phyloP scores from a whole-genome alignment of 2,797 vertebrate species.

The Myiothlypis chrysogaster region DNA sequence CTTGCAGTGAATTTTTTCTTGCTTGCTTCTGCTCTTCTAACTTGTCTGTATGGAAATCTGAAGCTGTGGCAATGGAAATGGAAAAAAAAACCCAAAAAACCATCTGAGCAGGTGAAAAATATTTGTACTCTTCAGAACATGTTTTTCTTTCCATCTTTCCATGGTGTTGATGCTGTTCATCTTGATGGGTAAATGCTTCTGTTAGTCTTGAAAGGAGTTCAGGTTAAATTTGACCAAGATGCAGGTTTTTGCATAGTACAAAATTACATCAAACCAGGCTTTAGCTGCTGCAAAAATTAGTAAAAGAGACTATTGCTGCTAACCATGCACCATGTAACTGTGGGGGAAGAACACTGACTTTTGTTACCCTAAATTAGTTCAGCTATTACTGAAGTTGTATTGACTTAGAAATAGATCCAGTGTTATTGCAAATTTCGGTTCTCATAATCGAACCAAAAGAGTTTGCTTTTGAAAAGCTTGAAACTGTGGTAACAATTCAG shows the following conservation, averaged over 20 bases:
- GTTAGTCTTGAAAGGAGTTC: neutral
- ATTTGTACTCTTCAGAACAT: neutral
- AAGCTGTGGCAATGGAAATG: neutral
- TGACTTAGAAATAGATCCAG: neutral
- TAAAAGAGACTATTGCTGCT: neutral
- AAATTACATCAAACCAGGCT: neutral
- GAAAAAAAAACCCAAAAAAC: neutral
- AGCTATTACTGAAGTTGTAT: neutral
- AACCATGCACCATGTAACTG: fast-evolving
- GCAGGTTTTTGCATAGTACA: neutral
- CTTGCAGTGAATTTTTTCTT: neutral
- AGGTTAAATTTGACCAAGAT: neutral
- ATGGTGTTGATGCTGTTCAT: neutral
- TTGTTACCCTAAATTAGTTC: neutral
- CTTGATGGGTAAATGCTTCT: neutral
- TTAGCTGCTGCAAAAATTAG: neutral
- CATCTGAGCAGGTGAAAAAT: neutral
- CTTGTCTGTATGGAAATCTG: neutral
- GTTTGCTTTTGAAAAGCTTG: neutral
- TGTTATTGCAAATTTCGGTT: neutral
- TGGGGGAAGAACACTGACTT: neutral
- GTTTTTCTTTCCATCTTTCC: neutral
- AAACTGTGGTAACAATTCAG: neutral
- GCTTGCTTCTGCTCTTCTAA: neutral
- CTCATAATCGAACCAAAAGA: neutral